Conservation (phyloP, 2,113 vertebrate genomes). For the Leptobrachium ailaonicum region DNA sequence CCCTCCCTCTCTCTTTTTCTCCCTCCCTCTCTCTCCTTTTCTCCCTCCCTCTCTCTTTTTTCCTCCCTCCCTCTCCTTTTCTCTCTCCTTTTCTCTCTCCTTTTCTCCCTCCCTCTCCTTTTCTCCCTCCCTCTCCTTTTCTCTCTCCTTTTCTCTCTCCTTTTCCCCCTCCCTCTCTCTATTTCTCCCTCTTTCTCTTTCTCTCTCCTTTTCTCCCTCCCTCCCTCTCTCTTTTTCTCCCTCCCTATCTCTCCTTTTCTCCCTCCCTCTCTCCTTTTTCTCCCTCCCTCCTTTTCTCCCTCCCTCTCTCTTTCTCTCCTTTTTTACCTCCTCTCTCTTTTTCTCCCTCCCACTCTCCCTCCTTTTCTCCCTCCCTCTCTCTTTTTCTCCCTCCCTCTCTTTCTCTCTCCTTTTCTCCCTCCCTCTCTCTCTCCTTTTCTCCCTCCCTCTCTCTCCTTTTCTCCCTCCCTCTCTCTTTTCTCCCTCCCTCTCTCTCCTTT, state of each 20-base stretch:
- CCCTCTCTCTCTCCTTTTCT: too few species aligned
- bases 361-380: background rate
- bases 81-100: background rate
- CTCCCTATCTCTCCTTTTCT: too few species aligned
- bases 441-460: too few species aligned
- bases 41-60: background rate
- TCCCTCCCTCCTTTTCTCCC: too few species aligned
- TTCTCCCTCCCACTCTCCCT: background rate
- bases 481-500: background rate
- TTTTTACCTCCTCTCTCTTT: background rate
- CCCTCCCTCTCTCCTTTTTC: background rate
- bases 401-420: too few species aligned
- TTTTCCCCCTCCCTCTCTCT: background rate
- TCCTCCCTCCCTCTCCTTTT: background rate
- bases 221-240: too few species aligned
- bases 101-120: too few species aligned
- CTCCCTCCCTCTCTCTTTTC: background rate
- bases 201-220: background rate
- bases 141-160: background rate
- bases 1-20: background rate
- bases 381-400: background rate
- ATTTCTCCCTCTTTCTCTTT: background rate
- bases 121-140: background rate
- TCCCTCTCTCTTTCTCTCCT: too few species aligned
- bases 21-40: background rate